A percentile compares a stretch with the other conserved stretches of the same genome.
These are phyloP conservation scores for Ips nitidus DNA, from an alignment of 1,140 invertebrate genomes.

Conservation along the genomic window DNA sequence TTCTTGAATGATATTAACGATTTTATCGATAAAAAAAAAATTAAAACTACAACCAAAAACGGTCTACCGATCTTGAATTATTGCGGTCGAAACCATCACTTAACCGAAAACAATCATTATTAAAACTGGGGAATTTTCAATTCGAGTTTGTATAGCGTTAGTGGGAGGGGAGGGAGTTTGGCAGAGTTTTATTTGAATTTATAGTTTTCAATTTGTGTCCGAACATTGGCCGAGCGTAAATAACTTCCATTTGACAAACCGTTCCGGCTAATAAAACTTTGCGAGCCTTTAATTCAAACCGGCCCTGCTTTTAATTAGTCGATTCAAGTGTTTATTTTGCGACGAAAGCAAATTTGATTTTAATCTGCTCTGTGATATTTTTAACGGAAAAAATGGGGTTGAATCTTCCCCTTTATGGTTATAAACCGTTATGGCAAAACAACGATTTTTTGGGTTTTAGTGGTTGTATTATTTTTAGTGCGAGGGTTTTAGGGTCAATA, in stretches of 20 bases:
- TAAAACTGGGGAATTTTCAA: too few species aligned
- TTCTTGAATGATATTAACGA: too few species aligned
- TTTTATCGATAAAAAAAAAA: too few species aligned
- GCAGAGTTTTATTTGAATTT: constrained; percentile 7
- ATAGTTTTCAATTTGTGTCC: constrained; percentile 13
- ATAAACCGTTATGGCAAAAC: constrained; percentile 8
- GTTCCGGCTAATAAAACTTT: constrained; percentile 11
- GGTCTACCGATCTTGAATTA: too few species aligned
- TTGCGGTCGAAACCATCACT: too few species aligned
- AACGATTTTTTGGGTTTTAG: constrained; percentile 16
- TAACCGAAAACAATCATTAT: too few species aligned
- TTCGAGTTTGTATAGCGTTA: background rate
- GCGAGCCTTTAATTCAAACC: background rate
- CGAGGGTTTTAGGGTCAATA: constrained; percentile 19
- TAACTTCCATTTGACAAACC: constrained; percentile 15
- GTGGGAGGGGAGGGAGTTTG: background rate
- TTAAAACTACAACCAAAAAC: too few species aligned
- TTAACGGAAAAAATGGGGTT: background rate
- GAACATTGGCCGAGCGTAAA: constrained; percentile 10
- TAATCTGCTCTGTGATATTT: background rate
- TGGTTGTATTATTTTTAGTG: constrained; percentile 30
- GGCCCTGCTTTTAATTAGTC: constrained; percentile 7
- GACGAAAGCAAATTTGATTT: background rate
- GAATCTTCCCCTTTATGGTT: constrained; percentile 13
- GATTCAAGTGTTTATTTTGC: background rate